Evolutionary conservation across 2,113 vertebrate species (phyloP), one percentile per base, ranked within the genome.

Genomic region (Xenotilapia caudafasciata): DNA sequence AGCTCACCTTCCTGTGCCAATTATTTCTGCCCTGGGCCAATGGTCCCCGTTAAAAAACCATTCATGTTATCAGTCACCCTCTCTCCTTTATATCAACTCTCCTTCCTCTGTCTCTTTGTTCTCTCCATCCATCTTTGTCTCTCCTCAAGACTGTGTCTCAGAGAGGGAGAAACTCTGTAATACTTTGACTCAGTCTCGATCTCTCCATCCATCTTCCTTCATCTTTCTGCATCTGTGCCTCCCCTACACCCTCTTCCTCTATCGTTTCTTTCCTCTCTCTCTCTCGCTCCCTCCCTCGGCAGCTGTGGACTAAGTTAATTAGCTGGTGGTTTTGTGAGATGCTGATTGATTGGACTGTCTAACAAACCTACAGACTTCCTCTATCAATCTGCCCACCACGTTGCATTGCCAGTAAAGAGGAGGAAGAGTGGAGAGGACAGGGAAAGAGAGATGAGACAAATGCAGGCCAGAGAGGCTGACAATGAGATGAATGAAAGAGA

Each of bases 261-360:
- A 15, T 80, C 55, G 5, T 53, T 86, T 88, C 75, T 51, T 80
- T 84, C 56, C 40, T 15, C 23, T 51, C 45, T 79, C 90, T 47
- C 82, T 45, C 40, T 73, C 54, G 9, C 86, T 49, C 87, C 77
- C 79, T 85, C 87, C 83, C 90, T 92, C 89, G 13, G 89, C 93
- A 94, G 94, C 94, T 95, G 94, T 92, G 92, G 92, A 93, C 93
- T 96, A 95, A 96, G 96, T 96, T 96, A 95, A 96, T 97, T 96
- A 96, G 90, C 92, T 54, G 89, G 91, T 93, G 93, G 93, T 95
- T 96, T 96, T 95, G 95, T 92, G 93, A 96, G 96, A 96, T 93
- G 90, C 88, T 96, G 95, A 96, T 96, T 96, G 95, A 96, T 97
- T 92, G 93, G 91, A 92, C 86, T 94, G 94, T 92, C 95, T 93